Percentiles rank a stretch among this genome's conserved stretches.
phyloP scores from a whole-genome alignment of 2,888 invertebrate species.

The Desoria tigrina region DNA sequence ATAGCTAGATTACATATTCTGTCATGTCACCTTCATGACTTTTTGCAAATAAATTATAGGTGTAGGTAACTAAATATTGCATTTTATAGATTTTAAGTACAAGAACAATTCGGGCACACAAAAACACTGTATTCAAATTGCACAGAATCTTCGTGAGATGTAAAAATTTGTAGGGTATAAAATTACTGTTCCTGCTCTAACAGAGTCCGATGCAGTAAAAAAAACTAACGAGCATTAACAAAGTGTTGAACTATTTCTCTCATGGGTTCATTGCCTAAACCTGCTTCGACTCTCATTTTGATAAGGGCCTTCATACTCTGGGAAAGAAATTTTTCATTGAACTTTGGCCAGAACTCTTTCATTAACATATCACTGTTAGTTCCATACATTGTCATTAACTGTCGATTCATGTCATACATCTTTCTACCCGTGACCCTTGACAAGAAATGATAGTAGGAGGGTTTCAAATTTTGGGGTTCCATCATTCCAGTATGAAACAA shows the following conservation, averaged over 20 bases:
- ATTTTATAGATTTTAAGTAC: too few species aligned
- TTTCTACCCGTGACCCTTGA: conserved; percentile 68
- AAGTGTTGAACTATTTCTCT: conserved; percentile 41
- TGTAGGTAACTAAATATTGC: too few species aligned
- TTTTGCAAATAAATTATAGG: too few species aligned
- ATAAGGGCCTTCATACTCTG: conserved; percentile 46
- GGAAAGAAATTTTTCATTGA: conserved; percentile 43
- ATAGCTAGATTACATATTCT: too few species aligned
- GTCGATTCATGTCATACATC: conserved; percentile 51
- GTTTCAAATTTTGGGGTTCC: conserved; percentile 74
- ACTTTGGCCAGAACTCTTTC: conserved; percentile 50
- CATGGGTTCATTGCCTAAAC: conserved; percentile 43
- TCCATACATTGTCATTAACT: conserved; percentile 47
- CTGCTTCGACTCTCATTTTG: conserved; percentile 36
- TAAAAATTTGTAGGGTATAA: too few species aligned
- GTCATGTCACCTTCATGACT: too few species aligned
- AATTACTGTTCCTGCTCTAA: too few species aligned
- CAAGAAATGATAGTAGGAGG: conserved; percentile 82
- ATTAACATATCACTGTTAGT: conserved; percentile 47
- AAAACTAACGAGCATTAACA: conserved; percentile 23
- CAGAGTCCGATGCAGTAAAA: too few species aligned
- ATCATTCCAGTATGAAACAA: conserved; percentile 76
- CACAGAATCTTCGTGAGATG: too few species aligned
- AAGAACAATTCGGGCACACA: too few species aligned
- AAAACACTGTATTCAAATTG: too few species aligned